Base-by-base conservation (phyloP, 2,888 invertebrate species). In the Aphidoletes aphidimyza region DNA sequence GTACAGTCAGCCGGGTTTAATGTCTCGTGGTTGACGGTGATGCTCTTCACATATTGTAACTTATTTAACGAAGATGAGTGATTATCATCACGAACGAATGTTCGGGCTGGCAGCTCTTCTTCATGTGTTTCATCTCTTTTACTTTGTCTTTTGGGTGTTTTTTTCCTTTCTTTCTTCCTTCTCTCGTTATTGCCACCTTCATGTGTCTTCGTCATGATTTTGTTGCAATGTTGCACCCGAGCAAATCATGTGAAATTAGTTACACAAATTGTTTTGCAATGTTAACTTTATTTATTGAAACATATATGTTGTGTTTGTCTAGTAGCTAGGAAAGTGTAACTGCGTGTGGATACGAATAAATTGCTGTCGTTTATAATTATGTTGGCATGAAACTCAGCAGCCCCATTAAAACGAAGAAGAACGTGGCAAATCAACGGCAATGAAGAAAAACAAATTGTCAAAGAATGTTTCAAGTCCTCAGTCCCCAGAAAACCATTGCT, bases 1-100 rank as follows among this genome's bases (percentile, higher is more conserved):
- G n/a, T n/a, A n/a, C n/a, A n/a, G n/a, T n/a, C n/a, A n/a, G n/a
- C n/a, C n/a, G 26, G 54, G 54, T 3, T 54, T 9, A 30, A 30
- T 34, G 11, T 69, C 69, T 30, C 34, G 69, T 30, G 69, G 69
- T 69, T 69, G 30, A 69, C 30, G 1, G 3, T 14, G 3, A 69
- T 69, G 19, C 30, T 69, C 69, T n/a, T 69, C 69, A 69, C 54
- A 54, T 54, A 54, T 54, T 54, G 8, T 6, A 22, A 6, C 69
- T 26, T 69, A 69, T 69, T 69, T 30, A 69, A 69, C 69, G 69
- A 69, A 69, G 69, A 69, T 69, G 69, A 69, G 69, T 69, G 69
- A 69, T 69, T 69, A 69, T 30, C 69, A 69, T 69, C 69, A 69
- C 69, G 69, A 69, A 69, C 9, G 1, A 69, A 69, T n/a, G n/a